A percentile compares a stretch with the other conserved stretches of the same genome.
Evolutionary conservation across 1,140 invertebrate species (phyloP).

Genomic region (Drosophila suzukii): DNA sequence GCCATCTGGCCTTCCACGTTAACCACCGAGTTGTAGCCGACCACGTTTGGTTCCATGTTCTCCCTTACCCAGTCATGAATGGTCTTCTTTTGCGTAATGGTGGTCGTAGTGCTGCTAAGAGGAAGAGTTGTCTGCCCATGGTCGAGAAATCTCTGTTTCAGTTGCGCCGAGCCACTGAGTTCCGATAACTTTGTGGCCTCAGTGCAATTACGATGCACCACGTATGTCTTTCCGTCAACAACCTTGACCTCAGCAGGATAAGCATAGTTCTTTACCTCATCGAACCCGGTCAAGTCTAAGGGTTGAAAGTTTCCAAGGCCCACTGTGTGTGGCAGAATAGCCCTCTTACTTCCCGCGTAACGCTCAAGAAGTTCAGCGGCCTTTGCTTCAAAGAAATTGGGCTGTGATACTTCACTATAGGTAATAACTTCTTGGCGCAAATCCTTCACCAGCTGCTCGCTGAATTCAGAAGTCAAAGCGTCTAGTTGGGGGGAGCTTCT

Average conservation of each 20-base stretch:
- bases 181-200: constrained; percentile 66
- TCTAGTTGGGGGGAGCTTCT: constrained; percentile 63
- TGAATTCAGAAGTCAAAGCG: constrained; percentile 43
- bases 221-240: constrained; percentile 74
- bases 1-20: constrained; percentile 31
- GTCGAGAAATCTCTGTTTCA: constrained; percentile 17
- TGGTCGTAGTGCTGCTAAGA: constrained; percentile 38
- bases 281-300: constrained; percentile 67
- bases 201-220: constrained; percentile 78
- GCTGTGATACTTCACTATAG: constrained; percentile 68
- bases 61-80: constrained; percentile 65
- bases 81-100: constrained; percentile 47
- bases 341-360: background rate
- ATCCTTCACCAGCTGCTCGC: constrained; percentile 67
- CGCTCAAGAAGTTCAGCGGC: constrained; percentile 58
- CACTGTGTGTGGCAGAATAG: constrained; percentile 50
- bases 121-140: constrained; percentile 20
- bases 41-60: constrained; percentile 66
- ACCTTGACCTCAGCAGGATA: constrained; percentile 80
- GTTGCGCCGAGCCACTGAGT: constrained; percentile 23
- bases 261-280: constrained; percentile 76
- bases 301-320: constrained; percentile 54
- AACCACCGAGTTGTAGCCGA: constrained; percentile 67
- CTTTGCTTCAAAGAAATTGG: constrained; percentile 73
- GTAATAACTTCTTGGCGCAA: constrained; percentile 60